Conservation (phyloP, 2,888 invertebrate species). For the Pollenia griseotomentosa region DNA sequence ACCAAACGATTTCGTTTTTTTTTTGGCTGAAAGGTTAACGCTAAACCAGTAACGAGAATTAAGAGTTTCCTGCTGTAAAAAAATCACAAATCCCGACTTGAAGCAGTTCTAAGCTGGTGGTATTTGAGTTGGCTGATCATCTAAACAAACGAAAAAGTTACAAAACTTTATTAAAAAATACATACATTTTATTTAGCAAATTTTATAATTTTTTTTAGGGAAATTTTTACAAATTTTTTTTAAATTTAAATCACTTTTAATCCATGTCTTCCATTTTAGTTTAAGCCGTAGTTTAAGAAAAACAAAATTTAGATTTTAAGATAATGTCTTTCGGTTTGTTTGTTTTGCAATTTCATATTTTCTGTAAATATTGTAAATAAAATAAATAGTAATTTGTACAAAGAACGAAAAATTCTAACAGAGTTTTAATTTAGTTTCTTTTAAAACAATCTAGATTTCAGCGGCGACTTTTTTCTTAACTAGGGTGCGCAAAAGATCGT, state of each 20-base stretch:
- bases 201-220: not conserved
- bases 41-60: slow-evolving; percentile 23
- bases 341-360: slow-evolving; percentile 41
- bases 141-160: slow-evolving; percentile 17
- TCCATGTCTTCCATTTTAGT: slow-evolving; percentile 43
- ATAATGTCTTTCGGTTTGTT: slow-evolving; percentile 58
- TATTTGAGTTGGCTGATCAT: not conserved
- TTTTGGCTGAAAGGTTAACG: not conserved
- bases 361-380: slow-evolving; percentile 40
- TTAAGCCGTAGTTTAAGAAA: slow-evolving; percentile 19
- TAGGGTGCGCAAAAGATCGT: too few relatives aligned
- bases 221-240: slow-evolving; percentile 10
- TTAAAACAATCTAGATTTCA: not conserved
- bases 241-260: slow-evolving; percentile 16
- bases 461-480: too few relatives aligned
- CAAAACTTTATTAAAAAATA: slow-evolving; percentile 30
- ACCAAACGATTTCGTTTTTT: slow-evolving; percentile 25
- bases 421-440: not conserved
- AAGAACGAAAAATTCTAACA: slow-evolving; percentile 11
- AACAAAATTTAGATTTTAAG: slow-evolving; percentile 18
- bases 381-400: slow-evolving; percentile 16
- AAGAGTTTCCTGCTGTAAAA: not conserved
- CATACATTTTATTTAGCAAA: slow-evolving; percentile 4
- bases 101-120: slow-evolving; percentile 16
- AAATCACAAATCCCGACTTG: slow-evolving; percentile 20